Conservation (phyloP, 2,113 vertebrate genomes). For the Chaetodon trifascialis region DNA sequence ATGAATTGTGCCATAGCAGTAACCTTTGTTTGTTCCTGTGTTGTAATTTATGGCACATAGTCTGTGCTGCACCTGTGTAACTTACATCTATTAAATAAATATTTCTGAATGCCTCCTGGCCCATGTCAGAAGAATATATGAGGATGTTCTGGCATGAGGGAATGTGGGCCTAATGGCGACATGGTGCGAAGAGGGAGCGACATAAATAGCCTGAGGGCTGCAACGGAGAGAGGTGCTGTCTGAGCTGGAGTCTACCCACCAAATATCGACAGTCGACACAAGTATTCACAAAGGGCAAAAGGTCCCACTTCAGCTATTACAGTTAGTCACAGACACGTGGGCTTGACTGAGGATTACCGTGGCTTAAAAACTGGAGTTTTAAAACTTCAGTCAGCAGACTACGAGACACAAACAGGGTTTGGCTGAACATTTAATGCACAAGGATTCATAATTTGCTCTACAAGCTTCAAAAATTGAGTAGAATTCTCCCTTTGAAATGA, state of each 20-base stretch:
- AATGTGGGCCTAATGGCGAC: constrained; percentile 37
- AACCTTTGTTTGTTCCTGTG: neutral
- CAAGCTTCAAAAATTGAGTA: neutral
- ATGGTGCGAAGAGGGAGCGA: constrained; percentile 26
- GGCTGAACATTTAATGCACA: neutral
- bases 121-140: constrained; percentile 9
- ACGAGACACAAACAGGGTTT: neutral
- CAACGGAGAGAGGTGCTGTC: constrained; percentile 6
- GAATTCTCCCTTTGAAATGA: neutral
- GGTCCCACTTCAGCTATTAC: neutral
- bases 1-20: neutral
- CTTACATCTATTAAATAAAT: neutral
- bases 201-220: constrained; percentile 64
- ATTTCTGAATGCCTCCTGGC: constrained; percentile 17
- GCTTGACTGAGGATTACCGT: neutral
- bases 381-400: neutral
- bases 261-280: constrained; percentile 54
- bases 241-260: constrained; percentile 55
- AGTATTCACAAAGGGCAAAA: constrained; percentile 25
- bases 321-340: neutral
- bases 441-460: neutral
- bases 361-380: neutral
- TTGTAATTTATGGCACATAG: neutral
- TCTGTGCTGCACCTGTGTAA: neutral
- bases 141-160: neutral